Evolutionary conservation across 1,140 invertebrate species (phyloP), one percentile per base, ranked within the genome.

Genomic region (Rhizoglyphus robini): DNA sequence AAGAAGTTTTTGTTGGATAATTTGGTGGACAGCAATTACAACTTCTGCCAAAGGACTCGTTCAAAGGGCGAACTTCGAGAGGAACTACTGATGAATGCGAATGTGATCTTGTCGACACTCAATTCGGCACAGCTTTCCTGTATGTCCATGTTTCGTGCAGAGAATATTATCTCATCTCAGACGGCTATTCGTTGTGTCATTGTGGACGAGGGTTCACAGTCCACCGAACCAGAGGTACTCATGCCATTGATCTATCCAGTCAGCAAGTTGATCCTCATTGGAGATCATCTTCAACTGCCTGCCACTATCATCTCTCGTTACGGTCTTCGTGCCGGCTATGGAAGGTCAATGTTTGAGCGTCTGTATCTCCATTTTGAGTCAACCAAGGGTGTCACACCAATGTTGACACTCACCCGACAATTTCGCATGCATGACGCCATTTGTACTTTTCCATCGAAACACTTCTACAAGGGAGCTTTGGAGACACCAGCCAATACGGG

Each of bases 191-290:
- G 86, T 54, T 80, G 86, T 51, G 93, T 90, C 71, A 89, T 96
- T 36, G 81, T 95, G 34, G 91, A 96, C 74, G 91, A 96, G 77
- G 90, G 91, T 18, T 87, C 88, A 0, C 89, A 94, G 70, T 85
- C 84, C 68, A 83, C 83, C 25, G 90, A 95, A 75, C 82, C 86
- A 0, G 87, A 89, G 70, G 84, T 84, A 18, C 74, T 94, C 29
- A 81, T 89, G 60, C 90, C 91, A 0, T 76, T 95, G 4, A 80
- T 84, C 70, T 79, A 86, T 59, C 81, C 81, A 30, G 80, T 90
- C 8, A 80, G 80, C 11, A 84, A 81, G 64, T 77, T 96, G 41
- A 81, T 95, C 23, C 75, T 97, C 46, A 87, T 96, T 27, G 92
- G 93, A 0, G 92, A 96, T 78, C 85, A 86, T 4, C 81, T 86